phyloP scores from a whole-genome alignment of 2,113 vertebrate species.

The Trogon melanurus region DNA sequence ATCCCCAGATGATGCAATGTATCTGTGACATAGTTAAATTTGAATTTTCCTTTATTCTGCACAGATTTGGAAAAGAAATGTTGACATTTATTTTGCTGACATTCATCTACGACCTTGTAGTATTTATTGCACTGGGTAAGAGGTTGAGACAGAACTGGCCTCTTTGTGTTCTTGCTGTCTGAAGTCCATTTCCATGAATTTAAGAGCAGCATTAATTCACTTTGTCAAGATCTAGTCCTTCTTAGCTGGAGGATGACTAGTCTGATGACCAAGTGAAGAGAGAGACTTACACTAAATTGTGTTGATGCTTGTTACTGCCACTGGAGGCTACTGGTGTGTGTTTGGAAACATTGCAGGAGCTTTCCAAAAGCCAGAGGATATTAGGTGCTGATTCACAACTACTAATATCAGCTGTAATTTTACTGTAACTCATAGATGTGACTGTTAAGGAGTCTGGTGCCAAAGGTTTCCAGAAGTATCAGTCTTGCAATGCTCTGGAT shows the following conservation, averaged over 20 bases:
- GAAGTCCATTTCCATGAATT: background rate
- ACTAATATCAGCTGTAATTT: background rate
- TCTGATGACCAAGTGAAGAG: background rate
- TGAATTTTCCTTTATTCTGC: background rate
- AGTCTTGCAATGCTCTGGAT: background rate
- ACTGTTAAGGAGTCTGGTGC: background rate
- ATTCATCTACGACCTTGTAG: background rate
- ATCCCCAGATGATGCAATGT: background rate
- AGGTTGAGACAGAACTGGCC: background rate
- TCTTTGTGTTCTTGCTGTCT: background rate
- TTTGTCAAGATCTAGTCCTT: background rate
- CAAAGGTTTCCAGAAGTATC: background rate
- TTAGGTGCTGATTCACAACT: background rate
- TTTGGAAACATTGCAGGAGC: background rate
- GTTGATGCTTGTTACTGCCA: background rate
- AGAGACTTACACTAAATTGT: background rate
- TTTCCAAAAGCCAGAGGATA: background rate
- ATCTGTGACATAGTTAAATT: background rate
- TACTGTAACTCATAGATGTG: background rate
- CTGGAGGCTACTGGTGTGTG: background rate
- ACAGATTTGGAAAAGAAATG: background rate
- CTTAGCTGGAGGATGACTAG: background rate
- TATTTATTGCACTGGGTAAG: background rate
- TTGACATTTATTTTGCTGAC: background rate
- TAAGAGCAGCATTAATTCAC: background rate